These are phyloP conservation scores for Grallaria varia DNA, from an alignment of 2,113 vertebrate genomes.

Conservation along the genomic window DNA sequence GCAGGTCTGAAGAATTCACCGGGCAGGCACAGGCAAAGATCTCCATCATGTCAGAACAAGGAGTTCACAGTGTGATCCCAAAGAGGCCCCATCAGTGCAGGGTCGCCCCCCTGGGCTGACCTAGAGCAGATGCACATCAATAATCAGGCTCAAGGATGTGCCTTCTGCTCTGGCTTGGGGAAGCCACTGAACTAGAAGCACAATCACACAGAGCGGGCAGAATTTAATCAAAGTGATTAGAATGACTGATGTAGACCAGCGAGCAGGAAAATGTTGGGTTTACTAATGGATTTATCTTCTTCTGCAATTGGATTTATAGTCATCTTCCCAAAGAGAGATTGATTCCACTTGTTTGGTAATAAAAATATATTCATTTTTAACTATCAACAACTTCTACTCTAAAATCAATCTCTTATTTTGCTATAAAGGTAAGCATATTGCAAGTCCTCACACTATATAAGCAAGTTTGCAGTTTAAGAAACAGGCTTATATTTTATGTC, in stretches of 20 bases:
- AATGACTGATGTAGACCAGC: neutral
- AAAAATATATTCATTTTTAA: neutral
- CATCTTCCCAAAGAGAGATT: neutral
- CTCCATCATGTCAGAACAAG: neutral
- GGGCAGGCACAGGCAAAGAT: neutral
- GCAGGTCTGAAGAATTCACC: neutral
- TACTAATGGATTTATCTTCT: neutral
- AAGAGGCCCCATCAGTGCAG: neutral
- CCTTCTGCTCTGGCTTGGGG: neutral
- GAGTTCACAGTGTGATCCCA: fast-evolving
- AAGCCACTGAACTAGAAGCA: slow-evolving; percentile 1
- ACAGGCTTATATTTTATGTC: neutral
- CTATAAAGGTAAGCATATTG: neutral
- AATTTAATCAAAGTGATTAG: neutral
- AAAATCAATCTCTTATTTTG: neutral
- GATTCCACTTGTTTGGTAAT: neutral
- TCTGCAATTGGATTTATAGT: neutral
- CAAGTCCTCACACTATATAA: neutral
- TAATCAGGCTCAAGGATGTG: neutral
- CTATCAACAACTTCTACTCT: neutral
- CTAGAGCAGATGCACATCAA: neutral
- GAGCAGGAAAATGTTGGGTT: neutral
- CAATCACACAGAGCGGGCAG: neutral
- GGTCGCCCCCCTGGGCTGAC: neutral
- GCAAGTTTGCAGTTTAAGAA: neutral